These are phyloP conservation scores for Halichoerus grypus DNA, from an alignment of 2,113 vertebrate genomes.

Conservation along the genomic window DNA sequence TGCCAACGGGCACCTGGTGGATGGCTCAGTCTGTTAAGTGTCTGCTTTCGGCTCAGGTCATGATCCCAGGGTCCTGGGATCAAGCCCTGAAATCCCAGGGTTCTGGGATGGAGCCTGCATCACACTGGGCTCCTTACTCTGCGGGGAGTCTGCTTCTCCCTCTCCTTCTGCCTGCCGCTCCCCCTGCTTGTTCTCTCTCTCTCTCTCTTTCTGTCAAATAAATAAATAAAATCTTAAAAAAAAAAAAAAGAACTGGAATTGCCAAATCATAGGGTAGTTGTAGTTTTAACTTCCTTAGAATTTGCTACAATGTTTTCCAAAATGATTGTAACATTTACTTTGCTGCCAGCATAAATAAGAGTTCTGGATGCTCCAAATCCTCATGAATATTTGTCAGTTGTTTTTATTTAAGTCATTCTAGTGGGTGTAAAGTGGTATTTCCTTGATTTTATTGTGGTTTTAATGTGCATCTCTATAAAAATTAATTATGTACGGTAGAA, in stretches of 20 bases:
- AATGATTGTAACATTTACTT: neutral
- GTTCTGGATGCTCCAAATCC: neutral
- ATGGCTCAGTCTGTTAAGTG: neutral
- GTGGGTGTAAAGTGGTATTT: neutral
- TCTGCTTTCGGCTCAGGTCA: neutral
- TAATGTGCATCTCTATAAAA: neutral
- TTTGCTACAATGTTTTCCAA: neutral
- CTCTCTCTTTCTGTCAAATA: neutral
- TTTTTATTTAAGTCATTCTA: neutral
- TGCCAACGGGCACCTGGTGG: neutral
- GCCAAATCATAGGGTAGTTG: neutral
- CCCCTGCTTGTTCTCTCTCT: neutral
- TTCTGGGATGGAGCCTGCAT: too few species aligned
- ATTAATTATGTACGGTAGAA: neutral
- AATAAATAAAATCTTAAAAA: neutral
- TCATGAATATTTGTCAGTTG: neutral
- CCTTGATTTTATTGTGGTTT: neutral
- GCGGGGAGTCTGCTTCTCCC: neutral
- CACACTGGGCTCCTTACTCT: neutral
- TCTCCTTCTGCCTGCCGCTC: neutral
- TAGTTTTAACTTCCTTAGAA: conserved; percentile 2
- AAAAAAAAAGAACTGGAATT: neutral
- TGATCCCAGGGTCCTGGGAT: neutral
- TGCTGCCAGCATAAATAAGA: neutral
- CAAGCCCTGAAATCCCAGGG: too few species aligned